Conservation (phyloP, 2,888 invertebrate genomes). For the Drosophila recens region DNA sequence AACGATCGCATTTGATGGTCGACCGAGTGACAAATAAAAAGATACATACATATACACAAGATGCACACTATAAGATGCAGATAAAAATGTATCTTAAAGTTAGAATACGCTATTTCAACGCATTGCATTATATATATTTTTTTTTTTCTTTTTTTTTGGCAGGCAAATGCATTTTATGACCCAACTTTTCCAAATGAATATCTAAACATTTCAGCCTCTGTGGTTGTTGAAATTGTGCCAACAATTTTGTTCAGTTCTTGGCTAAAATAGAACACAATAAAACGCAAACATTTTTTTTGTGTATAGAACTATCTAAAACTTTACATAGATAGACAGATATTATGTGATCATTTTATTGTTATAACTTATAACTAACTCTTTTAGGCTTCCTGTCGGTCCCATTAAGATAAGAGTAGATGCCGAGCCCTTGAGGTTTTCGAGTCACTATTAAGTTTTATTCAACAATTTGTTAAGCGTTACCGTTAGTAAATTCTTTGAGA, state of each 20-base stretch:
- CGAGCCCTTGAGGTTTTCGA: conserved; percentile 26
- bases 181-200: conserved; percentile 48
- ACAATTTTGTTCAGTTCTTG: conserved; percentile 61
- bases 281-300: conserved; percentile 23
- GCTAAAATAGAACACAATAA: conserved; percentile 67
- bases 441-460: conserved; percentile 21
- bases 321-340: conserved; percentile 15
- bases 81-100: conserved; percentile 5
- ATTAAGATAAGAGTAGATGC: conserved; percentile 27
- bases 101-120: conserved; percentile 6
- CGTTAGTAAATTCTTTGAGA: conserved; percentile 53
- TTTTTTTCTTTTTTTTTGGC: conserved; percentile 26
- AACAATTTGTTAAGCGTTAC: conserved; percentile 49
- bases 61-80: conserved; percentile 10
- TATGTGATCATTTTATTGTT: conserved; percentile 54
- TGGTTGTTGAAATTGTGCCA: conserved; percentile 70
- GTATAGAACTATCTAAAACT: conserved; percentile 3
- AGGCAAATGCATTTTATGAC: conserved; percentile 43
- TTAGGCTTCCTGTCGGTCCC: conserved; percentile 32
- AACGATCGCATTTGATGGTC: conserved; percentile 23
- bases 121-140: conserved; percentile 27
- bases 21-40: conserved; percentile 34
- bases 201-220: conserved; percentile 44
- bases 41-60: conserved; percentile 21
- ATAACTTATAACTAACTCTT: conserved; percentile 12